Conservation (phyloP, 2,888 invertebrate genomes). For the Pheosia gnoma region DNA sequence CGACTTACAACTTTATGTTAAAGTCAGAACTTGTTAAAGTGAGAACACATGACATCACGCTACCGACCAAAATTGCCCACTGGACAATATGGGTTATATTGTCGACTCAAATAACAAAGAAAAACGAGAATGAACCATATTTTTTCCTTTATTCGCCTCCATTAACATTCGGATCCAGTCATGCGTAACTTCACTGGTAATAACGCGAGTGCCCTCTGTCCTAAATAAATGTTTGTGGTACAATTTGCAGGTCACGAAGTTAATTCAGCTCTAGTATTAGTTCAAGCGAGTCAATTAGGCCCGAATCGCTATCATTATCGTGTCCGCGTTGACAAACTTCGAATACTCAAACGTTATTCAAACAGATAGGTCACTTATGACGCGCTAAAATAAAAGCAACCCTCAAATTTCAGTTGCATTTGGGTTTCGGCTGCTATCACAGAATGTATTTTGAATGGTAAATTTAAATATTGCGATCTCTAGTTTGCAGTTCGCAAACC, state of each 20-base stretch:
- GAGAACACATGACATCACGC: neutral
- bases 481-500: neutral
- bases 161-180: neutral
- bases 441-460: neutral
- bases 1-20: neutral
- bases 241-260: constrained; percentile 15
- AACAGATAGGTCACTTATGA: too few relatives aligned
- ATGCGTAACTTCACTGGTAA: neutral
- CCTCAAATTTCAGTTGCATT: too few relatives aligned
- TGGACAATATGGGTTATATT: constrained; percentile 9
- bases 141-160: constrained; percentile 2
- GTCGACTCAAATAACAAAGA: neutral
- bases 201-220: constrained; percentile 11
- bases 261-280: constrained; percentile 13
- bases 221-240: constrained; percentile 23
- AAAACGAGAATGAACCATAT: neutral
- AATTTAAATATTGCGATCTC: neutral
- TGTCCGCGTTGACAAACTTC: neutral
- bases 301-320: constrained; percentile 3
- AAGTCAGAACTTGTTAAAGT: neutral
- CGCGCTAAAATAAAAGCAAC: too few relatives aligned
- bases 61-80: constrained; percentile 5
- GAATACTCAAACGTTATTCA: too few relatives aligned
- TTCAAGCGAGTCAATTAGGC: constrained; percentile 10
- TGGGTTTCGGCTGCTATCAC: too few relatives aligned